Evolutionary conservation across 2,888 invertebrate genomes (phyloP), one percentile per base, ranked within the genome.

Genomic region (Tetanocera ferruginea): DNA sequence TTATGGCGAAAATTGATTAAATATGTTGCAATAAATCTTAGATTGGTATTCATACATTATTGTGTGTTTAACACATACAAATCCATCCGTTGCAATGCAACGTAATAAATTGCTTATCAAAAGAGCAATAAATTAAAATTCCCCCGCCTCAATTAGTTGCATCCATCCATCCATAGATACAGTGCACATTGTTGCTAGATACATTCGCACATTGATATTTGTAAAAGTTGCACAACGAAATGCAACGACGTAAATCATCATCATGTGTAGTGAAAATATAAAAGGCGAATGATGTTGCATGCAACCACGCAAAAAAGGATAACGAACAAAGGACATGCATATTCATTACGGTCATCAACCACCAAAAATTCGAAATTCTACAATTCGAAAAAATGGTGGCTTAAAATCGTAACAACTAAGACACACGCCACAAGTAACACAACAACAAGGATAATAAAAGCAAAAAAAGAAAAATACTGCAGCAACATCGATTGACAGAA

Each of bases 401-500:
- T 25, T 43, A n/a, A 43, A 37, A 19, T 25, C 31, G 62, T 17
- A 31, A 19, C 17, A 28, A 70, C 62, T 31, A 28, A 51, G 17
- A 14, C 70, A 52, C 31, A 25, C 25, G 37, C 67, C 52, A 55
- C 23, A 52, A 19, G 67, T 28, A n/a, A 71, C 71, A 55, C 55
- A 37, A 28, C 71, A 37, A 34, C 31, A 73, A 23, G 62, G 60
- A 43, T 49, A 73, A 71, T 51, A 43, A 60, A 57, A 60, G 28
- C 11, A 14, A 17, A 2, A 11, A 25, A n/a, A 52, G 72, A 66
- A 74, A 64, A 43, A 67, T 70, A 76, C 69, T 64, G 64, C 76
- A 55, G 67, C 34, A 72, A 19, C 55, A 62, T 57, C 69, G 55
- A 75, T 78, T 81, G 81, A 82, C 82, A 82, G 80, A 80, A 81